Evolutionary conservation across 2,888 invertebrate species (phyloP), one percentile per base, ranked within the genome.

Genomic region (Mythimna loreyi): DNA sequence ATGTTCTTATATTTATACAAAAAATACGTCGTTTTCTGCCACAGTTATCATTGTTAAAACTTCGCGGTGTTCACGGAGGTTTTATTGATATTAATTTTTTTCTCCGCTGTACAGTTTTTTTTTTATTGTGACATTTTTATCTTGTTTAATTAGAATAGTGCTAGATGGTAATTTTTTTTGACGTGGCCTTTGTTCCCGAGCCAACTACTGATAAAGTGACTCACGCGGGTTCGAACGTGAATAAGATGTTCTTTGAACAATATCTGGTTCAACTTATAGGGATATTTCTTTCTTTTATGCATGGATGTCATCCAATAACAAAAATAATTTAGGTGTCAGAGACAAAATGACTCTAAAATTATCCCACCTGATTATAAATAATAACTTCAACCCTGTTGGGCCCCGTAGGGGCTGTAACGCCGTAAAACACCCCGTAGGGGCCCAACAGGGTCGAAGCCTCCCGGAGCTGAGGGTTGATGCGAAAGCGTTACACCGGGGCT

Each of bases 1-100:
- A 40, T 78, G 71, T 67, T 72, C 83, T 83, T 85, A 83, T 88
- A 86, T 89, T 85, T 89, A 89, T 87, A 86, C 85, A 86, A 80
- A 83, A 83, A 85, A 79, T 68, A 40, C 64, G 67, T 57, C 53
- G 57, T 55, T 71, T 74, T 69, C 55, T 72, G 68, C 63, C 65
- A 67, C 71, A 68, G 53, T 78, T 75, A 68, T 65, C 60, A 67
- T 80, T 79, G 75, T 78, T 74, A 78, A 28, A 79, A 33, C 55
- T 62, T 56, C 13, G 49, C 73, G 16, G 57, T 67, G 40, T 61
- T 60, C 19, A 49, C 25, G 49, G 64, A 71, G 67, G 79, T 71
- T 78, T 72, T 67, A 74, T 69, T 71, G 57, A 53, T 63, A 58
- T 53, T 19, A 28, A 50, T 59, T 21, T 36, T 62, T 55, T 66